Conservation (phyloP, 2,113 vertebrate species). For the Sceloporus undulatus region DNA sequence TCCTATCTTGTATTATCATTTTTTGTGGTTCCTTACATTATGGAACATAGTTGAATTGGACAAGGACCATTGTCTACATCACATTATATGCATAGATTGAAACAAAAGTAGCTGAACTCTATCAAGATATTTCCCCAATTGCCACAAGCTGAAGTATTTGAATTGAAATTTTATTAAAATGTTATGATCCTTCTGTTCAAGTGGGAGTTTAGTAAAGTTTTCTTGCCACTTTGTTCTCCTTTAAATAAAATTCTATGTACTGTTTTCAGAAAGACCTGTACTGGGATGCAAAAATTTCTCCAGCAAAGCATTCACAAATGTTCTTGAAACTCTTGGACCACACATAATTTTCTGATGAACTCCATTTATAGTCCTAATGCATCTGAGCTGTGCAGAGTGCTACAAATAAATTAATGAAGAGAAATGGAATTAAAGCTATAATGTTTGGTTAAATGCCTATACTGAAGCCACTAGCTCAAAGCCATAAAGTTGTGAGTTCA, state of each 20-base stretch:
- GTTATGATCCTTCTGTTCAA: neutral
- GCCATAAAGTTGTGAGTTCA: too few relatives aligned
- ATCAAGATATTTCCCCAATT: neutral
- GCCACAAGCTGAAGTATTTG: neutral
- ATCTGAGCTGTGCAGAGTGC: neutral
- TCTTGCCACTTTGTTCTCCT: neutral
- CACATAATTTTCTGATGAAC: neutral
- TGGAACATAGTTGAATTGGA: neutral
- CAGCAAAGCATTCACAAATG: rapidly evolving
- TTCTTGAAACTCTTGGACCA: neutral
- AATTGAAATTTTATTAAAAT: conserved; percentile 14
- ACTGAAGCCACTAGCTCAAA: too few relatives aligned
- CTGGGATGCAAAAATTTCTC: neutral
- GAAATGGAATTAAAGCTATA: conserved; percentile 16
- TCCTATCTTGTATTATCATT: neutral
- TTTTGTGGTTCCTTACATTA: neutral
- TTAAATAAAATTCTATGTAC: neutral
- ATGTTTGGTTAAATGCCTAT: too few relatives aligned
- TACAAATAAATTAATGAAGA: neutral
- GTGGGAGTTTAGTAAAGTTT: neutral
- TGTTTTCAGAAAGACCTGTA: neutral
- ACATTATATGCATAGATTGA: neutral
- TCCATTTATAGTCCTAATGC: neutral
- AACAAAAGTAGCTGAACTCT: neutral
- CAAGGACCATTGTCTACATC: too few relatives aligned